phyloP scores from a whole-genome alignment of 1,140 invertebrate genomes.

The Octopus sinensis region DNA sequence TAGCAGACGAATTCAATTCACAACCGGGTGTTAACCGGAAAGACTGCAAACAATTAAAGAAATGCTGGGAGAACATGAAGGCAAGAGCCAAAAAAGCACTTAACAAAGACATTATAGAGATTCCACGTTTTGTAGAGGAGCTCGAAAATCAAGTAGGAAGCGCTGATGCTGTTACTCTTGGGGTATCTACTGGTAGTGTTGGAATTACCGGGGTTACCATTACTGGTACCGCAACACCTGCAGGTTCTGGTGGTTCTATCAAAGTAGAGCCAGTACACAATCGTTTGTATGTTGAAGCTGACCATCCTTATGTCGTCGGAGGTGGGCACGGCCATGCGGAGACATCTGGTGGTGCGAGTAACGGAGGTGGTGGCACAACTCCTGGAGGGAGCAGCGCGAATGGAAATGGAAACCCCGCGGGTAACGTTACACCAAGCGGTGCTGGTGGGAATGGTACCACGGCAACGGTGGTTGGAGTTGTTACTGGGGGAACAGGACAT shows the following conservation, averaged over 20 bases:
- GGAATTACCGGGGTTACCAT: background rate
- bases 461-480: background rate
- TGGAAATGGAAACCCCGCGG: background rate
- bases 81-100: background rate
- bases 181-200: background rate
- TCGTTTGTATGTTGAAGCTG: background rate
- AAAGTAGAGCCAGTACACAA: background rate
- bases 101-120: conserved; percentile 3
- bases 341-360: background rate
- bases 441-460: background rate
- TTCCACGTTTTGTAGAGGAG: background rate
- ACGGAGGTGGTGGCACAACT: background rate
- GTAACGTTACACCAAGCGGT: no score
- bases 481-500: background rate
- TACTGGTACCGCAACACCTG: background rate
- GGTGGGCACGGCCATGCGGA: background rate
- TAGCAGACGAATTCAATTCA: conserved; percentile 9
- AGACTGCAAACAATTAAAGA: conserved; percentile 3
- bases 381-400: background rate
- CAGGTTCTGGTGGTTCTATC: background rate
- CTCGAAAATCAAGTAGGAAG: background rate
- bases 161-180: background rate
- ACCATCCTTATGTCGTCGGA: background rate
- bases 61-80: conserved; percentile 15
- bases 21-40: background rate